Evolutionary conservation across 1,140 invertebrate species (phyloP).

Genomic region (Sarcophaga bullata): DNA sequence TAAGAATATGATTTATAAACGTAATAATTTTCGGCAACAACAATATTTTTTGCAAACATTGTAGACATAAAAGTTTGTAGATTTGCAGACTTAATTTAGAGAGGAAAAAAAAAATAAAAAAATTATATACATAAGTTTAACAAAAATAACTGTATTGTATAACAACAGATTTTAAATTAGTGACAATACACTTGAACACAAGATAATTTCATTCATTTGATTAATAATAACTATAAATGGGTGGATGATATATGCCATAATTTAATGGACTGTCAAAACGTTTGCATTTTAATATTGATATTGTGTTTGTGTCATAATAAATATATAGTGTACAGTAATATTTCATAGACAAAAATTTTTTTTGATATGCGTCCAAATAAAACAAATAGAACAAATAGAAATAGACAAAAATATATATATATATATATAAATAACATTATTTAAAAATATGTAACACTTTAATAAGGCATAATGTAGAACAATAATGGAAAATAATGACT

Average conservation of each 20-base stretch:
- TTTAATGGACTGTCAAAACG: neutral
- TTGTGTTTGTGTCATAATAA: no score
- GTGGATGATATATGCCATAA: neutral
- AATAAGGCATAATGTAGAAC: neutral
- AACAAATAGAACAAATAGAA: no score
- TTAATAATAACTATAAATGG: neutral
- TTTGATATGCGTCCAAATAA: no score
- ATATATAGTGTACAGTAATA: no score
- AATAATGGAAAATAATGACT: neutral
- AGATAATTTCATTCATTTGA: neutral
- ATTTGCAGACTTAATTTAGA: neutral
- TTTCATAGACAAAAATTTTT: no score
- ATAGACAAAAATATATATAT: neutral
- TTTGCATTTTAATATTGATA: no score
- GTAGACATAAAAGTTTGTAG: neutral
- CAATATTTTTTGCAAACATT: neutral
- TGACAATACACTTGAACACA: neutral
- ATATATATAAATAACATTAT: neutral
- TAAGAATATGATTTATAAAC: constrained; percentile 1
- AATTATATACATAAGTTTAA: neutral
- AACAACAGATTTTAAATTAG: neutral
- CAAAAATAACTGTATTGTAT: neutral
- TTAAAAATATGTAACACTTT: constrained; percentile 4
- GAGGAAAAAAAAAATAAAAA: neutral
- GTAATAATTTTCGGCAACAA: neutral